Percentiles rank a stretch among this genome's conserved stretches.
phyloP scores from a whole-genome alignment of 2,113 vertebrate species.

The Cryptomyrus ogoouensis region DNA sequence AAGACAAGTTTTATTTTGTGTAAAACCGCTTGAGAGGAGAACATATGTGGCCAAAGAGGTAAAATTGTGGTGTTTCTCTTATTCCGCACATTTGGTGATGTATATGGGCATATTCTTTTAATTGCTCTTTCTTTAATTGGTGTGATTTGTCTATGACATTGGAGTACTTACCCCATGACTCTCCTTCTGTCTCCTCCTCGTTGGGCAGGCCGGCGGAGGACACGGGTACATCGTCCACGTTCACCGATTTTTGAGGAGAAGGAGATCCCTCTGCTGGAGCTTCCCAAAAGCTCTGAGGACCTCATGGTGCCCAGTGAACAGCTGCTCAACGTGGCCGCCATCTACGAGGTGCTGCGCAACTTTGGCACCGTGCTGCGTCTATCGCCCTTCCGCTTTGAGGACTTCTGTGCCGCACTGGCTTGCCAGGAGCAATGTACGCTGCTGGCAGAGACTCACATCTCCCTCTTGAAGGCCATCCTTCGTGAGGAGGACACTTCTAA shows the following conservation, averaged over 20 bases:
- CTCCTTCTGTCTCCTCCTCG: constrained; percentile 13
- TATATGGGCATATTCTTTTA: not conserved
- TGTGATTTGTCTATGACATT: not conserved
- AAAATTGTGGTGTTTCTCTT: not conserved
- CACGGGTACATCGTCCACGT: constrained; percentile 74
- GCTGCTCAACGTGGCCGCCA: constrained; percentile 83
- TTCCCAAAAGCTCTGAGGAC: constrained; percentile 90
- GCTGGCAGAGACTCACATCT: constrained; percentile 89
- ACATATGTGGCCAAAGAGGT: not conserved
- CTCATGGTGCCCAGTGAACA: constrained; percentile 86
- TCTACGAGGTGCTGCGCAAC: constrained; percentile 93
- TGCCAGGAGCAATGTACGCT: constrained; percentile 95
- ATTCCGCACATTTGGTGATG: not conserved
- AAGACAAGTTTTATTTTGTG: not conserved
- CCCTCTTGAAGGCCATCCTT: constrained; percentile 88
- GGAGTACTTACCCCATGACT: not conserved
- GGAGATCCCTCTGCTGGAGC: constrained; percentile 80
- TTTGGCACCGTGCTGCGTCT: constrained; percentile 91
- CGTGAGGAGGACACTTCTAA: constrained; percentile 96
- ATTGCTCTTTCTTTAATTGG: not conserved
- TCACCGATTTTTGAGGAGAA: constrained; percentile 90
- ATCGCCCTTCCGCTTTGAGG: constrained; percentile 95
- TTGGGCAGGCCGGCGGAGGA: constrained; percentile 75
- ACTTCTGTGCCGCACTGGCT: constrained; percentile 90
- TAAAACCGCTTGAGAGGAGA: not conserved